Evolutionary conservation across 2,113 vertebrate species (phyloP), one percentile per base, ranked within the genome.

Genomic region (Anarhynchus alexandrinus): DNA sequence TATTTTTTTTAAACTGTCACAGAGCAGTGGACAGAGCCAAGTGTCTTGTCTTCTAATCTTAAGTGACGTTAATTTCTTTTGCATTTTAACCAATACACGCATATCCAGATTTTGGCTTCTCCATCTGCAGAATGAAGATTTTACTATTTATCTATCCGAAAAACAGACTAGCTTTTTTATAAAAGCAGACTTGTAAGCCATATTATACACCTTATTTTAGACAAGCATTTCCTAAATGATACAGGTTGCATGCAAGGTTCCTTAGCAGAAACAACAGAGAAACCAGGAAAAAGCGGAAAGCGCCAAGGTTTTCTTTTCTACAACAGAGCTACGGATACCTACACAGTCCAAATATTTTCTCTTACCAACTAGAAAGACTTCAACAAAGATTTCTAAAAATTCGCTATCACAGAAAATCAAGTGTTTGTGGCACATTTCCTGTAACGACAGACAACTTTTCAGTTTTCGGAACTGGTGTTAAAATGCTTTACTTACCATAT

Each of bases 401-500:
- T 51, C 52, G 36, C 17, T 64, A 25, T 9, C 26, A n/a, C 8
- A 54, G 62, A n/a, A 67, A 83, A 22, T 21, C 6, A 58, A 62
- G 19, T 15, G 26, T 66, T 69, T 62, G 34, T 67, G n/a, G 54
- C 42, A 52, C 14, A 20, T 13, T 36, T 81, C 36, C 36, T 69
- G 21, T 29, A 61, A 25, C 0, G 2, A 29, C 1, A 82, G 38
- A 15, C 11, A 76, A 30, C 13, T 30, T 69, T 30, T 42, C 38
- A 16, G 29, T 79, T 43, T 34, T 40, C 78, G 54, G 29, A 70
- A 52, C 0, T 40, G 29, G 9, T 59, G 47, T 23, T 77, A 0
- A 6, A 26, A 54, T 1, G 5, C 20, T 74, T 34, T 36, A 97
- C 96, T 86, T 98, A 99, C 99, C 94, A 93, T 2, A 97, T 91